These are phyloP conservation scores for Zophobas atratus DNA, from an alignment of 1,140 invertebrate genomes.

Conservation along the genomic window DNA sequence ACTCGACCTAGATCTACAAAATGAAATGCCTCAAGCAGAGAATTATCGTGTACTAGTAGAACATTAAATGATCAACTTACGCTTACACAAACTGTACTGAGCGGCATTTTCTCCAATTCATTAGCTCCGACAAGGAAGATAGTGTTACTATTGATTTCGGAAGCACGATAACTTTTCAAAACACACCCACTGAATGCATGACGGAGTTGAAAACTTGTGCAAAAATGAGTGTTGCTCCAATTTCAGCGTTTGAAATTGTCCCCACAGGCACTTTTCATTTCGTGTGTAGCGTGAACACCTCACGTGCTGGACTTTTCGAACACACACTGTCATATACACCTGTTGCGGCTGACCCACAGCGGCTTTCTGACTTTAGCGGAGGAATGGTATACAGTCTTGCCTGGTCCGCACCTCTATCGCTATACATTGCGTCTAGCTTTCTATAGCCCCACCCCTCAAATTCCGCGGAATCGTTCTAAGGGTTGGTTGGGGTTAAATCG, in stretches of 20 bases:
- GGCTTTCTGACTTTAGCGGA: slow-evolving; percentile 23
- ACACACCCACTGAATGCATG: slow-evolving; percentile 4
- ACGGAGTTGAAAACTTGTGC: background rate
- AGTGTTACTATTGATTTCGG: slow-evolving; percentile 30
- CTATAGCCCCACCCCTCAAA: slow-evolving; percentile 23
- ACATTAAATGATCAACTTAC: slow-evolving; percentile 51
- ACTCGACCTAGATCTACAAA: slow-evolving; percentile 5
- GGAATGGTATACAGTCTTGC: slow-evolving; percentile 13
- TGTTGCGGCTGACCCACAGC: slow-evolving; percentile 29
- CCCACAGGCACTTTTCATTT: slow-evolving; percentile 8
- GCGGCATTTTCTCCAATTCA: slow-evolving; percentile 53
- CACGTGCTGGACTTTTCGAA: slow-evolving; percentile 16
- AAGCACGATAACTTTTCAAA: slow-evolving; percentile 37
- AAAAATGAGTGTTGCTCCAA: background rate
- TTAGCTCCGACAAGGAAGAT: background rate
- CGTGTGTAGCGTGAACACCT: background rate
- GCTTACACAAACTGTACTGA: slow-evolving; percentile 60
- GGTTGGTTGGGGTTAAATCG: background rate
- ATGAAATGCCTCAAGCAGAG: background rate
- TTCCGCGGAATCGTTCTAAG: slow-evolving; percentile 17
- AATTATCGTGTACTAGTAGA: background rate
- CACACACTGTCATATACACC: slow-evolving; percentile 14
- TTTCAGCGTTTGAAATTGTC: slow-evolving; percentile 3
- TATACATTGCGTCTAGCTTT: slow-evolving; percentile 12
- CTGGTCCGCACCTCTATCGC: slow-evolving; percentile 27